phyloP scores from a whole-genome alignment of 2,888 invertebrate genomes.

The Chaetoderma sp. region DNA sequence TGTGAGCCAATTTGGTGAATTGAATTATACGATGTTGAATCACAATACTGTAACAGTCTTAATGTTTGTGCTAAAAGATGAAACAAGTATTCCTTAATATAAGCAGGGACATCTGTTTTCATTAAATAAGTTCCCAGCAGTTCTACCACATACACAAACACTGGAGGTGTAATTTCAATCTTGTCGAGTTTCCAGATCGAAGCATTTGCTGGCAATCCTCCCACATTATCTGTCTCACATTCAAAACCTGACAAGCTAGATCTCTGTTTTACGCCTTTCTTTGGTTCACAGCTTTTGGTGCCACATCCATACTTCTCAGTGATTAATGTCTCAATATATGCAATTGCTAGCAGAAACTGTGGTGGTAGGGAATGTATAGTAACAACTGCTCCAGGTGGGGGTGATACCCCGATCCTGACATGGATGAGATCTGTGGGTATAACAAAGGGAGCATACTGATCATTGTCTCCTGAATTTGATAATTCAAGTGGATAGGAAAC shows the following conservation, averaged over 20 bases:
- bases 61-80: conserved; percentile 64
- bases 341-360: conserved; percentile 65
- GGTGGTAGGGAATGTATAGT: conserved; percentile 67
- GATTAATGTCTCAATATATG: conserved; percentile 66
- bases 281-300: conserved; percentile 44
- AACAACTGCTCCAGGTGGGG: conserved; percentile 59
- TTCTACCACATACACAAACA: conserved; percentile 60
- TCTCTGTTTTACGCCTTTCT: conserved; percentile 5
- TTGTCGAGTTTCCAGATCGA: conserved; percentile 57
- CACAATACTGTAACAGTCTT: conserved; percentile 57
- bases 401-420: conserved; percentile 63
- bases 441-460: conserved; percentile 64
- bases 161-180: conserved; percentile 57
- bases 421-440: conserved; percentile 63
- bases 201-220: background rate
- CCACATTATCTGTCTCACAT: background rate
- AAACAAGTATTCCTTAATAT: conserved; percentile 65
- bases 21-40: conserved; percentile 43
- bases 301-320: conserved; percentile 60
- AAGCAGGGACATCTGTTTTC: conserved; percentile 62
- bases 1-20: conserved; percentile 46
- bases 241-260: background rate
- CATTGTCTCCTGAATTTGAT: conserved; percentile 54
- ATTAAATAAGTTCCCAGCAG: conserved; percentile 62
- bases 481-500: conserved; percentile 64